Conservation (phyloP, 2,797 vertebrate species). For the Enteromius thamalakanensis region DNA sequence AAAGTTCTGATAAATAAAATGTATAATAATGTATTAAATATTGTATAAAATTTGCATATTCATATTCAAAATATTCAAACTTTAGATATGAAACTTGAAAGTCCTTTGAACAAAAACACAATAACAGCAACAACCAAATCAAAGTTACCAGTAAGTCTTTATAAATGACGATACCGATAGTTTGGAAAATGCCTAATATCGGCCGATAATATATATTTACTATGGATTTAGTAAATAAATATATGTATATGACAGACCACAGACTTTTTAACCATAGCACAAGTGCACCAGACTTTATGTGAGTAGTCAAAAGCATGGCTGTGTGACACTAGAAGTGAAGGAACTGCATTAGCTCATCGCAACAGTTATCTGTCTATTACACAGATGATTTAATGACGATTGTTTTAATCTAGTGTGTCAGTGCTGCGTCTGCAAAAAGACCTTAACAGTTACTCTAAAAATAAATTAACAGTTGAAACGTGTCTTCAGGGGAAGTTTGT, state of each 20-base stretch:
- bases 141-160: too few species aligned
- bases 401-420: conserved; percentile 12
- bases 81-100: too few species aligned
- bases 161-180: too few species aligned
- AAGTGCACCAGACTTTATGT: background rate
- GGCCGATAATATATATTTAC: too few species aligned
- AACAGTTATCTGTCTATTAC: conserved; percentile 3
- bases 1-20: too few species aligned
- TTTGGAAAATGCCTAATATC: too few species aligned
- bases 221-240: too few species aligned
- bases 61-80: too few species aligned
- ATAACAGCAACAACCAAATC: too few species aligned
- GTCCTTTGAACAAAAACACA: too few species aligned
- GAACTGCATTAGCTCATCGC: background rate
- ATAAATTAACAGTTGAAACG: conserved; percentile 1
- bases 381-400: conserved; percentile 8
- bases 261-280: background rate
- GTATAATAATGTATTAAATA: too few species aligned
- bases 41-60: too few species aligned
- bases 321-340: background rate
- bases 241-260: background rate
- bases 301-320: background rate
- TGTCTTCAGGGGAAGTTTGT: conserved; percentile 3
- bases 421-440: conserved; percentile 14
- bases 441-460: background rate